Evolutionary conservation across 2,113 vertebrate species (phyloP).

Genomic region (Ciconia boyciana): DNA sequence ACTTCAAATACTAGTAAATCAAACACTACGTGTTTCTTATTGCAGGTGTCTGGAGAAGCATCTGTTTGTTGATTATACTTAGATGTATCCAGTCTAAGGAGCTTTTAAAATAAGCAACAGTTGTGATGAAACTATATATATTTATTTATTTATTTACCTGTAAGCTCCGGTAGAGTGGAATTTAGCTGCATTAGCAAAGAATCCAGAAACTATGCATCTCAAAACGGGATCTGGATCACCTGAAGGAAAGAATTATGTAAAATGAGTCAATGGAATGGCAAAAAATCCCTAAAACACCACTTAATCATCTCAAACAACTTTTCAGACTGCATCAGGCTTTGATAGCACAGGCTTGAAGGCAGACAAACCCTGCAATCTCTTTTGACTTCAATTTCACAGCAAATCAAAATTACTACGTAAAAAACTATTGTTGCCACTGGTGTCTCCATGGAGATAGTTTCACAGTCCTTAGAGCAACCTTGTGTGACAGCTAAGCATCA

Average conservation of each 20-base stretch:
- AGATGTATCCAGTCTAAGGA: not conserved
- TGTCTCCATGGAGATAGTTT: not conserved
- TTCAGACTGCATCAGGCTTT: not conserved
- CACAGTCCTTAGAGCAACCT: not conserved
- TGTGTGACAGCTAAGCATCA: not conserved
- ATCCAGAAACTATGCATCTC: slow-evolving; percentile 92
- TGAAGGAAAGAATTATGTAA: slow-evolving; percentile 41
- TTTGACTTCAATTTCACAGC: not conserved
- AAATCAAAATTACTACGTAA: not conserved
- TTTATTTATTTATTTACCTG: slow-evolving; percentile 85
- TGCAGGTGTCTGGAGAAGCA: not conserved
- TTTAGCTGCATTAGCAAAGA: slow-evolving; percentile 95
- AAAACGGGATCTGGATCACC: slow-evolving; percentile 96
- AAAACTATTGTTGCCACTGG: not conserved
- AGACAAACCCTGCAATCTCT: not conserved
- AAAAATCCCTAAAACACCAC: not conserved
- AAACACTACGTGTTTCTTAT: not conserved
- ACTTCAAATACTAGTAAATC: not conserved
- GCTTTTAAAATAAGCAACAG: not conserved
- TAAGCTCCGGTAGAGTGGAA: slow-evolving; percentile 95
- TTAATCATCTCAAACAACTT: not conserved
- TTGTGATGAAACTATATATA: not conserved
- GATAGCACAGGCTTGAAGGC: not conserved
- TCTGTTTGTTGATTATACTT: not conserved
- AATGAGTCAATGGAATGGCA: not conserved